Conservation (phyloP, 1,140 invertebrate species). For the Hormaphis cornu region DNA sequence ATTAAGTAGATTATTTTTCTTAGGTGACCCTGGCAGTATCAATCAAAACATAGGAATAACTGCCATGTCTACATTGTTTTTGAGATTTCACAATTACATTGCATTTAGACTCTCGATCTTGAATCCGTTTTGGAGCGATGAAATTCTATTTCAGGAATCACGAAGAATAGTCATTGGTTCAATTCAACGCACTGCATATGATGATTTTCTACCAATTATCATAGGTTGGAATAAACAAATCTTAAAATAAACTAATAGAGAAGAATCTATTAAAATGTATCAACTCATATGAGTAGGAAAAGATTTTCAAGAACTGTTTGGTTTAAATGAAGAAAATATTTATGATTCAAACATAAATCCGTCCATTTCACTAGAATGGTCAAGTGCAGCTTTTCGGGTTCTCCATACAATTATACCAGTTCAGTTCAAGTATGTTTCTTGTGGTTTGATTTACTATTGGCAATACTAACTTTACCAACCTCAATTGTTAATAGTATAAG, state of each 20-base stretch:
- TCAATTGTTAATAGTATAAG: no score
- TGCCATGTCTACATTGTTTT: slow-evolving; percentile 13
- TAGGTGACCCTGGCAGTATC: slow-evolving; percentile 8
- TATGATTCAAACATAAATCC: neutral
- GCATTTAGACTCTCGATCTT: slow-evolving; percentile 34
- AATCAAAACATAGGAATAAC: slow-evolving; percentile 33
- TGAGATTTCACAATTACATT: slow-evolving; percentile 39
- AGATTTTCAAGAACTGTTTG: neutral
- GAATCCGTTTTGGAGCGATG: slow-evolving; percentile 35
- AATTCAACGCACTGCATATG: slow-evolving; percentile 55
- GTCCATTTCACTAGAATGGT: neutral
- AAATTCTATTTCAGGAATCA: slow-evolving; percentile 36
- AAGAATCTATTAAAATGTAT: no score
- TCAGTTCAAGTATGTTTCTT: neutral
- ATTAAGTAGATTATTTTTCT: no score
- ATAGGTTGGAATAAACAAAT: slow-evolving; percentile 46
- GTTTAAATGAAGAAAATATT: neutral
- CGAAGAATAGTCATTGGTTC: slow-evolving; percentile 44
- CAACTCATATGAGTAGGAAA: no score
- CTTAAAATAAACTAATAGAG: no score
- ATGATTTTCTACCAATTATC: slow-evolving; percentile 55
- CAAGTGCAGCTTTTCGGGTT: neutral
- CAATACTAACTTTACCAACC: no score
- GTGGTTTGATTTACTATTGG: no score
- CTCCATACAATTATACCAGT: neutral